These are phyloP conservation scores for Lepus timidus DNA, from an alignment of 2,113 vertebrate genomes.

Conservation along the genomic window DNA sequence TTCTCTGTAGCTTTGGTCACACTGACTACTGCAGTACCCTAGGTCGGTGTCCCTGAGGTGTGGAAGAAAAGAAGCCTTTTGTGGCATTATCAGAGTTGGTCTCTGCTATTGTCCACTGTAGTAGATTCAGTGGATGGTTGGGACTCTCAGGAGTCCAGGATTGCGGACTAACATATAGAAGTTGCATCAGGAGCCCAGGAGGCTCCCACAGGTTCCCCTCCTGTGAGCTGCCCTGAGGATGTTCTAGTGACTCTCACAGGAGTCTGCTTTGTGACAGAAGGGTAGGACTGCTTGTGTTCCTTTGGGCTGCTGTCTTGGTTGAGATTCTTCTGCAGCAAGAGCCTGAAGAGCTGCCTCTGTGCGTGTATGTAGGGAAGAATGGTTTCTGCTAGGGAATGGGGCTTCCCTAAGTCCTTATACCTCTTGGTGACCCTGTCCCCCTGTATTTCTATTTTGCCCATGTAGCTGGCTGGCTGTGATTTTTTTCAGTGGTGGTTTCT, in stretches of 20 bases:
- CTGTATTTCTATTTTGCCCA: too few species aligned
- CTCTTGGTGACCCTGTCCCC: background rate
- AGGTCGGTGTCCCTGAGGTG: background rate
- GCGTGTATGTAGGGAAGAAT: background rate
- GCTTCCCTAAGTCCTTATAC: too few species aligned
- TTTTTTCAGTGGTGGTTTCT: too few species aligned
- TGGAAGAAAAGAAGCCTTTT: background rate
- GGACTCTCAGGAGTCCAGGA: background rate
- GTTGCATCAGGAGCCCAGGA: background rate
- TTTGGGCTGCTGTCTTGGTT: background rate
- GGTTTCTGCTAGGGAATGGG: too few species aligned
- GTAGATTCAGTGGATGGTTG: background rate
- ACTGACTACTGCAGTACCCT: too few species aligned
- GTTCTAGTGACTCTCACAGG: background rate
- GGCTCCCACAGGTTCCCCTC: too few species aligned
- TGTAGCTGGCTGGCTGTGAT: too few species aligned
- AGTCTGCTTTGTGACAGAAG: background rate
- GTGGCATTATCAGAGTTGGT: background rate
- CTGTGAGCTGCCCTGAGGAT: background rate
- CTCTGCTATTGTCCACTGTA: background rate
- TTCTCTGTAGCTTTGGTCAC: too few species aligned
- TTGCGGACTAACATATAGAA: background rate
- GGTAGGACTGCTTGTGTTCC: background rate
- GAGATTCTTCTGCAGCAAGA: too few species aligned
- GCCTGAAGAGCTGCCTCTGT: background rate